Evolutionary conservation across 2,888 invertebrate species (phyloP).

Genomic region (Patella ulyssiponensis): DNA sequence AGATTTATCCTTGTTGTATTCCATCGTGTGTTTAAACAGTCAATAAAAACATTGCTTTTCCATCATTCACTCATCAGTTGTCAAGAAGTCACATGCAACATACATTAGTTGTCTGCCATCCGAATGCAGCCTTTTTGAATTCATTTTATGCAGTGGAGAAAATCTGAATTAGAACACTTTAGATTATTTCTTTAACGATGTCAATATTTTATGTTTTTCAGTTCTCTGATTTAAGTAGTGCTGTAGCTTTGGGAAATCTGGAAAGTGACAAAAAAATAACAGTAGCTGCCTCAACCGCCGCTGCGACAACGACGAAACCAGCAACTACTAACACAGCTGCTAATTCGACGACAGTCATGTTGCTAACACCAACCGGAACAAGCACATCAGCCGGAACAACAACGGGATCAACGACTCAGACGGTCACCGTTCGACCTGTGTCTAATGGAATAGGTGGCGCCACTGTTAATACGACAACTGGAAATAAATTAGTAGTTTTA

Average conservation of each 20-base stretch:
- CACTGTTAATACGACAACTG: conserved; percentile 33
- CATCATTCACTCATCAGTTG: too few relatives aligned
- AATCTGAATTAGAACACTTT: too few relatives aligned
- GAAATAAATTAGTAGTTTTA: conserved; percentile 59
- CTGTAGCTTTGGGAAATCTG: conserved; percentile 56
- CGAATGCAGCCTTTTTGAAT: too few relatives aligned
- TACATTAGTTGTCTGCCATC: too few relatives aligned
- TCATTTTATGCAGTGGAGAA: too few relatives aligned
- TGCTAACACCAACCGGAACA: conserved; percentile 38
- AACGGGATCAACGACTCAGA: conserved; percentile 23
- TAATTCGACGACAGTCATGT: conserved; percentile 58
- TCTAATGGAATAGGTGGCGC: conserved; percentile 43
- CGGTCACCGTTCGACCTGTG: conserved; percentile 38
- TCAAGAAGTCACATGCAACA: too few relatives aligned
- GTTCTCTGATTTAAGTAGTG: conserved; percentile 66
- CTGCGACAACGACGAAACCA: conserved; percentile 32
- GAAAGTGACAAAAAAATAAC: conserved; percentile 51
- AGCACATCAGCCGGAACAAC: conserved; percentile 25
- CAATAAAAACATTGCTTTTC: too few relatives aligned
- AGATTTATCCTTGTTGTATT: too few relatives aligned
- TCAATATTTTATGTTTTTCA: conserved; percentile 38
- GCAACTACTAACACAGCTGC: conserved; percentile 40
- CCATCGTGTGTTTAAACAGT: too few relatives aligned
- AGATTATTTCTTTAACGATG: background rate
- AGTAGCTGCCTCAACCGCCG: conserved; percentile 36